Percentiles rank a stretch among this genome's conserved stretches.
phyloP scores from a whole-genome alignment of 2,888 invertebrate species.

The Neoascia interrupta region DNA sequence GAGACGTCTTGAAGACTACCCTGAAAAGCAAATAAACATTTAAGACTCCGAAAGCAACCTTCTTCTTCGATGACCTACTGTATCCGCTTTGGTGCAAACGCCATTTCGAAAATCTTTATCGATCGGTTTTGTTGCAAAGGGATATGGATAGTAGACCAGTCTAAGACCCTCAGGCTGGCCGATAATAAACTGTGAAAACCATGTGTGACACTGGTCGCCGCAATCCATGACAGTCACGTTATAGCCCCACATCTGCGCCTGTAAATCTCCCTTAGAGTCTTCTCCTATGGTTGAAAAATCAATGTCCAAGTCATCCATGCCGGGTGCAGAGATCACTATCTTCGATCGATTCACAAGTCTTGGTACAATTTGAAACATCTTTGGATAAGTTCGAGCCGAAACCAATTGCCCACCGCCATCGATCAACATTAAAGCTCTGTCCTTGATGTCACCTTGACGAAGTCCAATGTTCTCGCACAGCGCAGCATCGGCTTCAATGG shows the following conservation, averaged over 20 bases:
- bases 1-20: slow-evolving; percentile 85
- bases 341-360: slow-evolving; percentile 77
- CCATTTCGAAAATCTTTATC: slow-evolving; percentile 73
- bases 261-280: slow-evolving; percentile 73
- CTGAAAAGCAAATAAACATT: slow-evolving; percentile 70
- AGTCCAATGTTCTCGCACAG: slow-evolving; percentile 75
- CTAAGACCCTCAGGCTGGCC: slow-evolving; percentile 81
- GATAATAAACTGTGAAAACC: slow-evolving; percentile 83
- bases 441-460: slow-evolving; percentile 72
- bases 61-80: slow-evolving; percentile 61
- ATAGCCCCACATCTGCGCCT: slow-evolving; percentile 82
- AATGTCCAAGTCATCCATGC: slow-evolving; percentile 80
- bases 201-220: slow-evolving; percentile 85
- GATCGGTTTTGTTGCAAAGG: slow-evolving; percentile 74
- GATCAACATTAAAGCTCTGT: slow-evolving; percentile 77
- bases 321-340: slow-evolving; percentile 81
- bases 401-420: slow-evolving; percentile 74
- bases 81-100: slow-evolving; percentile 59
- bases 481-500: slow-evolving; percentile 70
- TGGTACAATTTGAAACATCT: slow-evolving; percentile 74
- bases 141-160: slow-evolving; percentile 83
- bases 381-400: slow-evolving; percentile 76
- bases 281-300: slow-evolving; percentile 78
- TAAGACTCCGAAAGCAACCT: too few species aligned
- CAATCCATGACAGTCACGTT: slow-evolving; percentile 85